Evolutionary conservation across 2,888 invertebrate species (phyloP).

Genomic region (Candidula unifasciata): DNA sequence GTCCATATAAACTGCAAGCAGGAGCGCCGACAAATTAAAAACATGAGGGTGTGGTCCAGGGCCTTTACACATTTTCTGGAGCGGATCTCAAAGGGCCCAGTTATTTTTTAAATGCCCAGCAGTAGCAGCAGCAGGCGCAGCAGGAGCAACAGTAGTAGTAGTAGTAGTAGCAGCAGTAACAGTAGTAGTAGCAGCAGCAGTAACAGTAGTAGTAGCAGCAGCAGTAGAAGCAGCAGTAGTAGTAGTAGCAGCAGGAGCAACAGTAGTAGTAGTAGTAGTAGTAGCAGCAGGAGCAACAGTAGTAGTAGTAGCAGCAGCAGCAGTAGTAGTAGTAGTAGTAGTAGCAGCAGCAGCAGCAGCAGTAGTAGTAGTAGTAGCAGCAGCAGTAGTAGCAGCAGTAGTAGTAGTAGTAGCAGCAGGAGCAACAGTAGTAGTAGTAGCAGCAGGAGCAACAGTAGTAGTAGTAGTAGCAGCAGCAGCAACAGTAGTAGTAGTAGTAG

Average conservation of each 20-base stretch:
- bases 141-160: too few relatives aligned
- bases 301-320: conserved; percentile 52
- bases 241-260: conserved; percentile 46
- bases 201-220: conserved; percentile 17
- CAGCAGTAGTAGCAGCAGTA: conserved; percentile 35
- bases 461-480: not conserved
- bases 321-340: conserved; percentile 49
- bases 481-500: conserved; percentile 19
- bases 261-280: conserved; percentile 43
- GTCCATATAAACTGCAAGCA: too few relatives aligned
- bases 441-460: too few relatives aligned
- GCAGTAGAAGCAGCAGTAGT: conserved; percentile 42
- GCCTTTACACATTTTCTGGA: too few relatives aligned
- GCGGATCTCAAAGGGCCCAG: too few relatives aligned
- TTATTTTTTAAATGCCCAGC: too few relatives aligned
- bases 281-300: conserved; percentile 15
- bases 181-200: too few relatives aligned
- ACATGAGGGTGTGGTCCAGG: too few relatives aligned
- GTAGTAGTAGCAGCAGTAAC: too few relatives aligned
- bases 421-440: conserved; percentile 21
- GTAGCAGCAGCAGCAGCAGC: conserved; percentile 47
- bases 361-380: conserved; percentile 50
- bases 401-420: conserved; percentile 21
- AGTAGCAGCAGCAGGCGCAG: too few relatives aligned
- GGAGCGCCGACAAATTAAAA: too few relatives aligned